phyloP scores from a whole-genome alignment of 1,140 invertebrate species.

The Zaprionus tsacasi region DNA sequence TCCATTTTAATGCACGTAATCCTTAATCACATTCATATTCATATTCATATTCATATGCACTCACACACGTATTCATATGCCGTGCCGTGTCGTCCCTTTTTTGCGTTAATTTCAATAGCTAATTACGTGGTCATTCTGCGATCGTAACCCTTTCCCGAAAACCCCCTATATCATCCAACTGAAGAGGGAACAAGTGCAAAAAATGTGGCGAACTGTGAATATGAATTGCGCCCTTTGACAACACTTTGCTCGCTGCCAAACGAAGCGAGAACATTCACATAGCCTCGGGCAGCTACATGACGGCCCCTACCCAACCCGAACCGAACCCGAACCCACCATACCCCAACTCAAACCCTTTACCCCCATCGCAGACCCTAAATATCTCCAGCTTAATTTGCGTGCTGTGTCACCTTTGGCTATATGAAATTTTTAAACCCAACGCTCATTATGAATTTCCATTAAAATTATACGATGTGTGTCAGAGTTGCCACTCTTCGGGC shows the following conservation, averaged over 20 bases:
- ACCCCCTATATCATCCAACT: no score
- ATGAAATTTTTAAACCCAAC: constrained; percentile 68
- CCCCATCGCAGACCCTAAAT: background rate
- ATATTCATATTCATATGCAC: constrained; percentile 2
- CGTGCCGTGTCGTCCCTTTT: constrained; percentile 12
- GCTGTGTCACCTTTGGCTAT: constrained; percentile 68
- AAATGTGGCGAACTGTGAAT: constrained; percentile 38
- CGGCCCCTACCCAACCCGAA: background rate
- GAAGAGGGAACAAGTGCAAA: background rate
- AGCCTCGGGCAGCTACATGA: constrained; percentile 32
- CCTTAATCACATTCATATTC: background rate
- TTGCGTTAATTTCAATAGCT: constrained; percentile 45
- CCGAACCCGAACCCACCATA: constrained; percentile 12
- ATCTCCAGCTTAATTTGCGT: constrained; percentile 52
- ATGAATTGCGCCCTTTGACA: constrained; percentile 56
- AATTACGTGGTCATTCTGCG: constrained; percentile 52
- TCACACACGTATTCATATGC: constrained; percentile 54
- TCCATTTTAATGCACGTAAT: constrained; percentile 4
- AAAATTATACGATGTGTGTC: constrained; percentile 71
- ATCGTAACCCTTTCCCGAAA: background rate
- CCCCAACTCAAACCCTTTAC: background rate
- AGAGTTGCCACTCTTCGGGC: constrained; percentile 9
- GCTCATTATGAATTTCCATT: constrained; percentile 81
- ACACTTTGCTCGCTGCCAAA: constrained; percentile 60
- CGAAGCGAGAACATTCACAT: constrained; percentile 76